Evolutionary conservation across 2,113 vertebrate species (phyloP), one percentile per base, ranked within the genome.

Genomic region (Tachysurus fulvidraco): DNA sequence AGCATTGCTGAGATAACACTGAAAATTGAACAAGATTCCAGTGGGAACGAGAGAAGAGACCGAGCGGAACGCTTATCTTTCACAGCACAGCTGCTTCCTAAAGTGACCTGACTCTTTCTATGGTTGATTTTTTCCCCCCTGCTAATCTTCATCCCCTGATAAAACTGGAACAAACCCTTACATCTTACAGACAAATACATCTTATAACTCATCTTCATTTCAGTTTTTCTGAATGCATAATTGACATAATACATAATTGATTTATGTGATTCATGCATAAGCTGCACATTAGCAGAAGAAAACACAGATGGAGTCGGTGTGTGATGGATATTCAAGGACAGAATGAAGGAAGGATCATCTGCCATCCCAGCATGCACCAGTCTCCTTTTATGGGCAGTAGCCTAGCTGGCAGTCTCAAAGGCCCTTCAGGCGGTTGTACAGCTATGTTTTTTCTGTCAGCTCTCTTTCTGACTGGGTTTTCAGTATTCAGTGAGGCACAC

Each of bases 341-440:
- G 23, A 57, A 86, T 89, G 89, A 87, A 85, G 77, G 85, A 84
- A 87, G 85, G 91, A 83, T 84, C 89, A 90, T 89, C 88, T 88
- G 86, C 4, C 46, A 85, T 92, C 89, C 90, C 91, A 91, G 87
- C 90, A 91, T 91, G 88, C 81, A 87, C 69, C 83, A 85, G 87
- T 88, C 81, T 84, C 50, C 52, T 90, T 93, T 93, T 89, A 89
- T 88, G 86, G 87, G 87, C 86, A 88, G 89, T 86, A 89, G 91
- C 89, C 73, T 77, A 71, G 84, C 85, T 82, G 67, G 44, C 71
- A 77, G 80, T 60, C 73, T 83, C 59, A 64, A 6, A 55, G 81
- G 81, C 87, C 82, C 90, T 74, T 9, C 87, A 90, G 91, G 90
- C 91, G 89, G 85, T 65, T 89, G 92, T 92, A 93, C 80, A 89